phyloP scores from a whole-genome alignment of 2,888 invertebrate genomes.

The Yponomeuta evonymella region DNA sequence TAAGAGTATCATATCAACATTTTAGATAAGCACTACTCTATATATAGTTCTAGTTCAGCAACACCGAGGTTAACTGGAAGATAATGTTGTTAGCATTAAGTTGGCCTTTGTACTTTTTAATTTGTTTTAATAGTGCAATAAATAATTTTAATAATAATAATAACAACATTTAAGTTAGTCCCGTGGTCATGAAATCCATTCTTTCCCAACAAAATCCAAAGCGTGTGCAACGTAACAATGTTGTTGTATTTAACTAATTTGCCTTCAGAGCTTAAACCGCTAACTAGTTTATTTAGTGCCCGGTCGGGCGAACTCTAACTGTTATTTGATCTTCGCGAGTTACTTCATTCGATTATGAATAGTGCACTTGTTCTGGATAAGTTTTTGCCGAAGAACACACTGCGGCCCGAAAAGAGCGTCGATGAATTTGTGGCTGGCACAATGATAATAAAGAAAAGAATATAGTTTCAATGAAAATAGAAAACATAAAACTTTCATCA shows the following conservation, averaged over 20 bases:
- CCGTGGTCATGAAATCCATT: too few relatives aligned
- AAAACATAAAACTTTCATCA: neutral
- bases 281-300: neutral
- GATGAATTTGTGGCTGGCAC: too few relatives aligned
- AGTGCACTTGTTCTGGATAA: neutral
- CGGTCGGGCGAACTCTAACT: neutral
- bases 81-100: too few relatives aligned
- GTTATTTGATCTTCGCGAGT: constrained; percentile 4
- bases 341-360: neutral
- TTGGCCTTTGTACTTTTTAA: too few relatives aligned
- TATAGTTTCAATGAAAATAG: neutral
- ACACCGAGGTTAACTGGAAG: too few relatives aligned
- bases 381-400: neutral
- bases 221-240: neutral
- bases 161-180: too few relatives aligned
- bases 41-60: too few relatives aligned
- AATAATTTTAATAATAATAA: too few relatives aligned
- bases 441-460: too few relatives aligned
- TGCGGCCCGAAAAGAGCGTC: neutral
- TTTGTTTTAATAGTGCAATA: too few relatives aligned
- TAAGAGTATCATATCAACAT: too few relatives aligned
- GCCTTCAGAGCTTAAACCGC: constrained; percentile 1
- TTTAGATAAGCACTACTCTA: too few relatives aligned
- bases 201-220: neutral
- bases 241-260: neutral